Base-by-base conservation (phyloP, 2,888 invertebrate genomes). In the Cheilosia scutellata region DNA sequence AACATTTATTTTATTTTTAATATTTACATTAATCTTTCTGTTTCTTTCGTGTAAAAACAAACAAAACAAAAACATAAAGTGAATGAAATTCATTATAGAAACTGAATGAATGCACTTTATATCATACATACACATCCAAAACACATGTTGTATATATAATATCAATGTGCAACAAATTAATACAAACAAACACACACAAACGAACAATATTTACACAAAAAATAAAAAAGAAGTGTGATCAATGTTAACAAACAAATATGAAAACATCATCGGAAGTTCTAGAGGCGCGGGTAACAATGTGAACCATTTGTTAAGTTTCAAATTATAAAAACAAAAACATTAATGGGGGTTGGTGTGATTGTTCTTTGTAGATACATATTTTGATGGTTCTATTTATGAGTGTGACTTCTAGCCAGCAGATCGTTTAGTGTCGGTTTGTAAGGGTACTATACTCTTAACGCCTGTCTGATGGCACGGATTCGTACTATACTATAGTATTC, bases 141-240 rank as follows among this genome's bases (percentile, higher is more conserved):
- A 58, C 70, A 82, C 57, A 75, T 71, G 82, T 76, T 87, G 87
- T 87, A 87, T 87, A 82, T 86, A 87, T 80, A 87, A 75, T 78
- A 87, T 87, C 47, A 65, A 87, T 87, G 82, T 88, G 87, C 80
- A 80, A 53, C 29, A 63, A 44, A 63, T 44, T 65, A 71, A 37
- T 71, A 62, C 33, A 55, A n/a, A 66, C n/a, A 63, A 20, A 78
- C 57, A 58, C 27, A 65, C 31, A 51, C 33, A 42, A 31, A 47
- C 31, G 49, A 40, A 77, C 47, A 70, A 70, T 68, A 60, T 20
- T n/a, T 60, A 68, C 58, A 62, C 33, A 11, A 11, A 37, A 33
- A 33, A 33, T 2, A 33, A 9, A 11, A 33, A 37, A 37, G 37
- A 13, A 47, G 49, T 68, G 55, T 68, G 63, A 31, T 53, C 62